Percentiles rank a stretch among this genome's conserved stretches.
Conservation (phyloP, 2,888 invertebrate genomes). For the Agrochola circellaris region DNA sequence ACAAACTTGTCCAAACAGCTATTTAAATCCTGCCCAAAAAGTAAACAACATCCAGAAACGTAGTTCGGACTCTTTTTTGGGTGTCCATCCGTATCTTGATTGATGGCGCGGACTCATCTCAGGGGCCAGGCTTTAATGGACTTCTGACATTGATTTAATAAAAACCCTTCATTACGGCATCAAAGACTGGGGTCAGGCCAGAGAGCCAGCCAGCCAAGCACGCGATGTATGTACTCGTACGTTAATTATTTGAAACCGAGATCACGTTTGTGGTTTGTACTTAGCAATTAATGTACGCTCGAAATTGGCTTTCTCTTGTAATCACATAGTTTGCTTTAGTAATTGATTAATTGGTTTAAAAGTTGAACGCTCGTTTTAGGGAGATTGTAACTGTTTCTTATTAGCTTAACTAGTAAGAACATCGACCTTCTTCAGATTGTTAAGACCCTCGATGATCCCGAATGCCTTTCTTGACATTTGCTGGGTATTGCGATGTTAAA, state of each 20-base stretch:
- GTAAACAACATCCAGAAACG: constrained; percentile 70
- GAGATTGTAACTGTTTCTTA: constrained; percentile 34
- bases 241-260: constrained; percentile 75
- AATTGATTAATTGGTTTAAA: constrained; percentile 68
- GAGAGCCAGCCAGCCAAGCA: constrained; percentile 48
- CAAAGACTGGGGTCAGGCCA: constrained; percentile 74
- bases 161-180: constrained; percentile 89
- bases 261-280: constrained; percentile 66
- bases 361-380: constrained; percentile 43
- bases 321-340: constrained; percentile 67
- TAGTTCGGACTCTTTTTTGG: constrained; percentile 70
- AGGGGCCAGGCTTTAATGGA: constrained; percentile 85
- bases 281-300: constrained; percentile 72
- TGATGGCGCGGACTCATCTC: constrained; percentile 81
- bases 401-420: constrained; percentile 32
- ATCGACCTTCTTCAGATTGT: constrained; percentile 31
- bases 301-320: constrained; percentile 73
- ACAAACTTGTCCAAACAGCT: constrained; percentile 65
- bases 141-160: constrained; percentile 90
- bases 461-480: constrained; percentile 64
- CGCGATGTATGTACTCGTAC: constrained; percentile 57
- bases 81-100: constrained; percentile 84
- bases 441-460: constrained; percentile 43
- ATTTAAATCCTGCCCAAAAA: constrained; percentile 75
- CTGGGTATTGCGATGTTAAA: constrained; percentile 59